Base-by-base conservation (phyloP, 2,113 vertebrate genomes). In the Tonatia bakeri region DNA sequence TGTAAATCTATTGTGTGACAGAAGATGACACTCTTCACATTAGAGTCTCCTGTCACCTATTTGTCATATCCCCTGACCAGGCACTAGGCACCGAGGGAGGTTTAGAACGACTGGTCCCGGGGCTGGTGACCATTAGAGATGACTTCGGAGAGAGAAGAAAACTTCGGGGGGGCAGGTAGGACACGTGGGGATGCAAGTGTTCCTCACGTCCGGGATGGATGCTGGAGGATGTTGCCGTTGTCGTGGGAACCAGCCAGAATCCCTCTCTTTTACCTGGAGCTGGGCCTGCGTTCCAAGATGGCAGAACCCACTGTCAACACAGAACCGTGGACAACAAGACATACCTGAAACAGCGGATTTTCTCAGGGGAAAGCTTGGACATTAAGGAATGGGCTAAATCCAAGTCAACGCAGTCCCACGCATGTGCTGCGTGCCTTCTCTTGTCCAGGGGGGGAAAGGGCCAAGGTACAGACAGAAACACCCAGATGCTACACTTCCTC, bases 361-460 rank as follows among this genome's bases (percentile, higher is more conserved):
- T 80, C 70, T 84, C 24, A 87, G 1, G 17, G 65, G 38, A 73
- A 87, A 72, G 76, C 17, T 4, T 14, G 56, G 61, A 47, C 36
- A 16, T 19, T 52, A 50, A 87, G 36, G 65, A 47, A 56, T 69
- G 65, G 17, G 4, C 10, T 72, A 20, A 31, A 61, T 20, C 14
- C 9, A 31, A 69, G 15, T 50, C 28, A 40, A 36, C 31, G 40
- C 50, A 38, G 22, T 33, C 75, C 38, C 33, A 13, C 22, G 12
- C 9, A 16, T 26, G 3, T 4, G 0, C 7, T 4, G 7, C 20
- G 28, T 17, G 7, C 40, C 38, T 26, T 54, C 15, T 33, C 56
- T 26, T 22, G 17, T 33, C 28, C 9, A 2, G 16, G 4, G 22
- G 15, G 2, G 64, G 56, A 73, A 22, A 70, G 10, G 5, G 3